Percentiles rank a stretch among this genome's conserved stretches.
Evolutionary conservation across 1,140 invertebrate genomes (phyloP).

Genomic region (Penaeus japonicus): DNA sequence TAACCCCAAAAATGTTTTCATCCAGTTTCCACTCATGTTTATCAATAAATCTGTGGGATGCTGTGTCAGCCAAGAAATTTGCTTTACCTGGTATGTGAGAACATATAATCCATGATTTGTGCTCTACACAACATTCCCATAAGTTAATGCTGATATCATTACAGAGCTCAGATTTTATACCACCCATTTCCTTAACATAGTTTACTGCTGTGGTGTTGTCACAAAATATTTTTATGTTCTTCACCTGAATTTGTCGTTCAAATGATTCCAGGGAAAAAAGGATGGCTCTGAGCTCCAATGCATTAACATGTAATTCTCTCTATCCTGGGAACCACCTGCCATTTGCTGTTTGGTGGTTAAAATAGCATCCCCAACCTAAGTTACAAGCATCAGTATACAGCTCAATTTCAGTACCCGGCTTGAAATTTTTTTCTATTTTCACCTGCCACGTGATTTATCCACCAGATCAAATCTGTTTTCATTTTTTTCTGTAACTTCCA

Average conservation of each 20-base stretch:
- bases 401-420: background rate
- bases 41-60: background rate
- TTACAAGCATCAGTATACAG: background rate
- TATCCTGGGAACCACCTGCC: background rate
- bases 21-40: background rate
- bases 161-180: too few relatives aligned
- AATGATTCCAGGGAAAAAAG: background rate
- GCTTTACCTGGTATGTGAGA: background rate
- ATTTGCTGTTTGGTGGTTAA: too few relatives aligned
- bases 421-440: background rate
- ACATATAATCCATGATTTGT: background rate
- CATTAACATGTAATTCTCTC: background rate
- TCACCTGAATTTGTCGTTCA: background rate
- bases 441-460: background rate
- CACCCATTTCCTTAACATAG: too few relatives aligned
- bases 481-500: background rate
- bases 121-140: background rate
- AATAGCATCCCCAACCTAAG: background rate
- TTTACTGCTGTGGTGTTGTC: too few relatives aligned
- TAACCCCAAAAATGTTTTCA: background rate
- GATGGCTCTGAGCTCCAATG: background rate
- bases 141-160: background rate
- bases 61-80: background rate
- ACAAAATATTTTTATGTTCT: too few relatives aligned
- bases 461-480: background rate